phyloP scores from a whole-genome alignment of 2,888 invertebrate genomes.

The Liposcelis brunnea region DNA sequence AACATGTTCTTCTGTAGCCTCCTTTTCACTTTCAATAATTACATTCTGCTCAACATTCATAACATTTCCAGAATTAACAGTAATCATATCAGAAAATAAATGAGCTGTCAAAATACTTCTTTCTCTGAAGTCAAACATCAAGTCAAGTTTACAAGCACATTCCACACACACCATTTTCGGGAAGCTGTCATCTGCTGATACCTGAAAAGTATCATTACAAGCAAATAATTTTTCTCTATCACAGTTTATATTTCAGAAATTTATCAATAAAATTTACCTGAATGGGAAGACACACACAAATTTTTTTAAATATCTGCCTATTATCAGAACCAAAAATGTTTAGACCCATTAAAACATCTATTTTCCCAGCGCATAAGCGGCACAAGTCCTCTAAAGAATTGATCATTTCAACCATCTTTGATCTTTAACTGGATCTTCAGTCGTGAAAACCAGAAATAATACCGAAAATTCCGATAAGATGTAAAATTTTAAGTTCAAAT shows the following conservation, averaged over 20 bases:
- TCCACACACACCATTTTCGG: constrained; percentile 40
- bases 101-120: constrained; percentile 35
- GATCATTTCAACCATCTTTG: constrained; percentile 1
- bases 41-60: constrained; percentile 16
- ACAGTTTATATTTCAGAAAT: not conserved
- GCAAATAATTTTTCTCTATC: no score
- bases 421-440: no score
- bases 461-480: no score
- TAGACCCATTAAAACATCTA: constrained; percentile 26
- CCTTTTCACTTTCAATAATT: constrained; percentile 12
- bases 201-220: constrained; percentile 24
- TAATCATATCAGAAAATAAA: constrained; percentile 27
- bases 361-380: constrained; percentile 28
- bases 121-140: constrained; percentile 36
- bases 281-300: constrained; percentile 36
- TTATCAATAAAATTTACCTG: constrained; percentile 28
- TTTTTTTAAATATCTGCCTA: constrained; percentile 37
- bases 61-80: constrained; percentile 21
- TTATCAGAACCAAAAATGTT: constrained; percentile 31
- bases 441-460: no score
- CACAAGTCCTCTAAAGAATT: constrained; percentile 24
- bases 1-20: constrained; percentile 22
- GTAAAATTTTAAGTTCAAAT: no score
- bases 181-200: constrained; percentile 34
- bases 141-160: constrained; percentile 37